Conservation (phyloP, 2,113 vertebrate genomes). For the Ginglymostoma cirratum region DNA sequence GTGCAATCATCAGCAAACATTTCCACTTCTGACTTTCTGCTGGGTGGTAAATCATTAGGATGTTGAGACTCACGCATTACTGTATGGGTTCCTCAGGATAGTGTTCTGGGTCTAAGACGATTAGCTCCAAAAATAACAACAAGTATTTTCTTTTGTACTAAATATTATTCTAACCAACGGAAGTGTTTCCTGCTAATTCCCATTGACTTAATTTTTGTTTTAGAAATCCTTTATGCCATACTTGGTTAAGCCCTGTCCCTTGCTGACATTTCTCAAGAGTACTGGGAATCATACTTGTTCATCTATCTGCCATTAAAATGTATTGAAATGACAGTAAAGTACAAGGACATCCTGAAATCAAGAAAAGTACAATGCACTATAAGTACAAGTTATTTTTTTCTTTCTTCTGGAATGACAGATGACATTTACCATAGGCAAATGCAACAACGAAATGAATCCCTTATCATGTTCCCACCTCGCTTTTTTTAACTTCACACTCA, state of each 20-base stretch:
- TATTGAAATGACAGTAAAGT: not conserved
- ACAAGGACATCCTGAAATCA: not conserved
- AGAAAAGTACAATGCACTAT: not conserved
- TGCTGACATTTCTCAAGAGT: not conserved
- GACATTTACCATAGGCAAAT: not conserved
- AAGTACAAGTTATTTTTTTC: not conserved
- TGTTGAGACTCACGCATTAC: no score
- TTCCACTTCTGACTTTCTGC: no score
- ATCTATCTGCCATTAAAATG: not conserved
- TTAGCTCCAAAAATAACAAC: no score
- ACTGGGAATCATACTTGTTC: not conserved
- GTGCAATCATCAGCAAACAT: no score
- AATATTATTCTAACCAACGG: no score
- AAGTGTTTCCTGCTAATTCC: no score
- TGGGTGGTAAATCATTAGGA: no score
- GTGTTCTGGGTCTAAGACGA: no score
- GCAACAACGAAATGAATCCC: not conserved
- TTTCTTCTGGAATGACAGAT: not conserved
- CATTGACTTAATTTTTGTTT: no score
- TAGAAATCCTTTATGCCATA: no score
- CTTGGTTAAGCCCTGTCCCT: not conserved
- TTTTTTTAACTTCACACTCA: not conserved
- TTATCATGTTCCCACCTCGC: not conserved
- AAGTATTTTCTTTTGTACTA: no score
- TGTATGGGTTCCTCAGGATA: no score